Evolutionary conservation across 2,113 vertebrate genomes (phyloP).

Genomic region (Loxodonta africana): DNA sequence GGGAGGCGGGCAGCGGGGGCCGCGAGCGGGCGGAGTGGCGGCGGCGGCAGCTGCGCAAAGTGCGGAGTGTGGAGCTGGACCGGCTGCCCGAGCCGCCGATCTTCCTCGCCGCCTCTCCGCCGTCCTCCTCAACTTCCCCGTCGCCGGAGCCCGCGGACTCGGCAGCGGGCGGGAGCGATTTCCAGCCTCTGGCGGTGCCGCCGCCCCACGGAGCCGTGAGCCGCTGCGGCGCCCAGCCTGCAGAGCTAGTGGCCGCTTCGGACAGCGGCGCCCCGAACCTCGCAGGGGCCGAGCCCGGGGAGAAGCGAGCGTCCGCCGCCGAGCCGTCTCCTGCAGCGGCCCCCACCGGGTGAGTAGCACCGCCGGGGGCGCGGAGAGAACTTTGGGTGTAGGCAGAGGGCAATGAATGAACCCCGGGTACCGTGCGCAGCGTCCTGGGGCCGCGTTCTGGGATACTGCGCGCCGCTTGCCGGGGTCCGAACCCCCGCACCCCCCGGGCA

Average conservation of each 20-base stretch:
- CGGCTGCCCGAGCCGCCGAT: conserved; percentile 86
- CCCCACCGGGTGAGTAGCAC: conserved; percentile 77
- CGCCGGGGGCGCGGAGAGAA: background rate
- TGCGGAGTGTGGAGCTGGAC: conserved; percentile 93
- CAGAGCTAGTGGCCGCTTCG: conserved; percentile 55
- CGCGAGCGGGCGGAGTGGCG: conserved; percentile 90
- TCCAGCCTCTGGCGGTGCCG: conserved; percentile 65
- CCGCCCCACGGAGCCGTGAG: conserved; percentile 70
- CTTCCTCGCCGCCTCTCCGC: conserved; percentile 72
- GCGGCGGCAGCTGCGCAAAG: conserved; percentile 92
- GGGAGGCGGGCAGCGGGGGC: conserved; percentile 80
- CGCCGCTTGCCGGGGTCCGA: background rate
- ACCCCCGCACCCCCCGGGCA: background rate
- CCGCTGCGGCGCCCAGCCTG: conserved; percentile 65
- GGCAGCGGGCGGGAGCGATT: conserved; percentile 55
- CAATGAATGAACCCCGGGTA: conserved; percentile 68
- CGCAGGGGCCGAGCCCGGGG: conserved; percentile 72
- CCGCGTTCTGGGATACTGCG: background rate
- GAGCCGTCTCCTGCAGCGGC: conserved; percentile 75
- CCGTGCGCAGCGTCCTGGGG: background rate
- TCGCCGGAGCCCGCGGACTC: conserved; percentile 76
- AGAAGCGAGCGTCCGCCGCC: conserved; percentile 70
- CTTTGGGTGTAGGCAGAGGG: background rate
- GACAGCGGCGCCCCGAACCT: conserved; percentile 71
- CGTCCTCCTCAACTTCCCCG: conserved; percentile 76